A percentile compares a stretch with the other conserved stretches of the same genome.
These are phyloP conservation scores for Noctua janthina DNA, from an alignment of 2,888 invertebrate species.

Conservation along the genomic window DNA sequence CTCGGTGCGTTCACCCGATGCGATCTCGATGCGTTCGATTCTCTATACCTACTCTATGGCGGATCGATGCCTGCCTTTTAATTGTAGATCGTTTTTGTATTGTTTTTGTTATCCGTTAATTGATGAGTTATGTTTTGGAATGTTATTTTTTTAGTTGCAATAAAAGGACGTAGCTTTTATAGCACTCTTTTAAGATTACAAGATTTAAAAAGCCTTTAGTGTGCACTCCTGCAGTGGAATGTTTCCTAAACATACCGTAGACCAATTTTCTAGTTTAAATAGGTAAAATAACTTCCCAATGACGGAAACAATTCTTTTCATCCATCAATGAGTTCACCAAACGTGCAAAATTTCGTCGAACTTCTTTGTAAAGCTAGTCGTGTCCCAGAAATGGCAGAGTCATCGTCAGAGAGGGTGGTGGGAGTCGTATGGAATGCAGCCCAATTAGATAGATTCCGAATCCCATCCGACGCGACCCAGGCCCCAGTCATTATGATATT, in stretches of 20 bases:
- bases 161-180: constrained; percentile 1
- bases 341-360: constrained; percentile 48
- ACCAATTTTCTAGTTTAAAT: constrained; percentile 12
- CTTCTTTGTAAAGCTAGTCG: constrained; percentile 17
- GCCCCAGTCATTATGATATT: constrained; percentile 67
- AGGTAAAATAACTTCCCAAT: constrained; percentile 12
- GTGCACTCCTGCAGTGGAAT: neutral
- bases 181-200: constrained; percentile 1
- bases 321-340: neutral
- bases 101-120: constrained; percentile 48
- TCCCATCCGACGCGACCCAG: constrained; percentile 64
- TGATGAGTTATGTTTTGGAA: constrained; percentile 23
- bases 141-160: constrained; percentile 11
- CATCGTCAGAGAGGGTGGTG: constrained; percentile 58
- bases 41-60: constrained; percentile 62
- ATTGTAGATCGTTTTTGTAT: constrained; percentile 41
- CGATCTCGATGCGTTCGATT: constrained; percentile 64
- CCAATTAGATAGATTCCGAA: constrained; percentile 81
- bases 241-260: neutral
- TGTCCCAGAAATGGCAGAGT: constrained; percentile 64
- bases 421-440: constrained; percentile 80
- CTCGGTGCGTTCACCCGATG: constrained; percentile 76
- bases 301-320: neutral
- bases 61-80: constrained; percentile 62
- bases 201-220: neutral